These are phyloP conservation scores for Ichneumon xanthorius DNA, from an alignment of 2,888 invertebrate species.

Conservation along the genomic window DNA sequence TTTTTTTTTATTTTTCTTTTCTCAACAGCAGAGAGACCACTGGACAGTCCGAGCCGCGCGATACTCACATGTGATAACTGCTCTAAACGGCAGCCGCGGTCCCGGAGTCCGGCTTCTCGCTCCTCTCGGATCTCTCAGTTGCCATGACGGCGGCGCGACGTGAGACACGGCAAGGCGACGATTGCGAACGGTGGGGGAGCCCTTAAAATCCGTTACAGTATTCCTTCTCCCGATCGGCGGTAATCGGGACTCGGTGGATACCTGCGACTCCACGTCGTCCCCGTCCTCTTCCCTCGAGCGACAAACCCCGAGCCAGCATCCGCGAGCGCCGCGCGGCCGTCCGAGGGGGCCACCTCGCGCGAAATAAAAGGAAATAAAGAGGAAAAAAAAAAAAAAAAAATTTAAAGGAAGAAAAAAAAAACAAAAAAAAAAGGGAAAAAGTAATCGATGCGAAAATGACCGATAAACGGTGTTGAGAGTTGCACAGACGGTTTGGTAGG, in stretches of 20 bases:
- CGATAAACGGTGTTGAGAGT: neutral
- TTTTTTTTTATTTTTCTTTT: conserved; percentile 21
- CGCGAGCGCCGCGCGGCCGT: conserved; percentile 37
- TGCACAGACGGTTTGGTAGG: conserved; percentile 9
- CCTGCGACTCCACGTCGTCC: conserved; percentile 48
- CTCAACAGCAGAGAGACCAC: conserved; percentile 18
- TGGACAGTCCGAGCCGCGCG: conserved; percentile 9
- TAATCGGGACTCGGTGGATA: conserved; percentile 12
- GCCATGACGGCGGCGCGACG: conserved; percentile 78
- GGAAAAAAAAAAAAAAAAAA: conserved; percentile 16
- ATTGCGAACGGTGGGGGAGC: neutral
- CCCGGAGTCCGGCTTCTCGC: conserved; percentile 75
- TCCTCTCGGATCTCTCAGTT: conserved; percentile 76
- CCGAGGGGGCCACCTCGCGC: conserved; percentile 19
- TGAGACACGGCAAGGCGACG: conserved; percentile 42
- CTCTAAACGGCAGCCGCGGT: conserved; percentile 74
- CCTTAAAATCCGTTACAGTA: neutral
- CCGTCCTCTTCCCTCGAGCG: conserved; percentile 37
- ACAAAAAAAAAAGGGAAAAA: neutral
- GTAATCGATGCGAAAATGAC: neutral
- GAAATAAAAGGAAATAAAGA: conserved; percentile 18
- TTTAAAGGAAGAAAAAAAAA: neutral
- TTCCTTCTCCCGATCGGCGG: conserved; percentile 2
- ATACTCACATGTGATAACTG: conserved; percentile 79
- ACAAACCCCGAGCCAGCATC: conserved; percentile 53